Conservation (phyloP, 1,140 invertebrate genomes). For the Brachionus manjavacas region DNA sequence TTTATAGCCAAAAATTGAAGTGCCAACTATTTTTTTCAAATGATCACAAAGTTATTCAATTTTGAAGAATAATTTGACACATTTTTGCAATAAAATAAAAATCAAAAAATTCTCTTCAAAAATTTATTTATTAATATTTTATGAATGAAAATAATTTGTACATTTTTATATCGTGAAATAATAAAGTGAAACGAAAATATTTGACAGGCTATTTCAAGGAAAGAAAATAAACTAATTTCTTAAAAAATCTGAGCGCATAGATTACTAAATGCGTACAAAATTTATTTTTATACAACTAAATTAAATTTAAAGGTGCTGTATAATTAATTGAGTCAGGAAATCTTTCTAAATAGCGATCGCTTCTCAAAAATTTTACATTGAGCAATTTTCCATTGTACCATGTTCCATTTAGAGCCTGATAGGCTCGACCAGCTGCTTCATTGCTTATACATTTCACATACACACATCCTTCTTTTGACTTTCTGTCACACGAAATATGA, state of each 20-base stretch:
- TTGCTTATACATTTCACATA: slow-evolving; percentile 37
- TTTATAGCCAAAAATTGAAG: no score
- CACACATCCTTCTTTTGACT: slow-evolving; percentile 39
- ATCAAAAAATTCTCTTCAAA: neutral
- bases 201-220: neutral
- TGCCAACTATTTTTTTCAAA: no score
- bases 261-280: neutral
- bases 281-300: neutral
- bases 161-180: neutral
- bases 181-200: neutral
- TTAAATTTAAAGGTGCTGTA: neutral
- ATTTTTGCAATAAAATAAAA: neutral
- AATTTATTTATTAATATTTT: neutral
- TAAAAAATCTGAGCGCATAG: neutral
- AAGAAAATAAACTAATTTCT: neutral
- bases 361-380: slow-evolving; percentile 40
- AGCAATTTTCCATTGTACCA: slow-evolving; percentile 38
- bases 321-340: slow-evolving; percentile 38
- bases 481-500: slow-evolving; percentile 32
- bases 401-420: slow-evolving; percentile 31
- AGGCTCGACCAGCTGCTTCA: slow-evolving; percentile 26
- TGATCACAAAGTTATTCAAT: no score
- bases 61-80: neutral
- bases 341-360: slow-evolving; percentile 37
- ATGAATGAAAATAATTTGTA: neutral